phyloP scores from a whole-genome alignment of 2,888 invertebrate species.

The Drosophila hamatofila region DNA sequence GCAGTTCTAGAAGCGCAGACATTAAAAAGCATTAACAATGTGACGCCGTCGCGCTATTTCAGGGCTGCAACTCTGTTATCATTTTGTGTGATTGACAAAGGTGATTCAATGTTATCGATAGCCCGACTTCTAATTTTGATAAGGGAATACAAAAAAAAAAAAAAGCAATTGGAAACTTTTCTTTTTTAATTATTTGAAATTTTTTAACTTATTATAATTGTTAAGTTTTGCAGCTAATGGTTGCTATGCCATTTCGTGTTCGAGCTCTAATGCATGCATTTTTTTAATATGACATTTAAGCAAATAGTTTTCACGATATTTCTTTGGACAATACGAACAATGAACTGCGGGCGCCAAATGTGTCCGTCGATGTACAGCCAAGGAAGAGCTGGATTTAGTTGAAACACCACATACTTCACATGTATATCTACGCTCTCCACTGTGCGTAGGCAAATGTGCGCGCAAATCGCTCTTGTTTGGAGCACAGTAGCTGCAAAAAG shows the following conservation, averaged over 20 bases:
- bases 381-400: constrained; percentile 43
- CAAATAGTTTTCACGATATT: constrained; percentile 46
- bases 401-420: constrained; percentile 54
- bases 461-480: constrained; percentile 51
- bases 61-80: constrained; percentile 22
- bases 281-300: constrained; percentile 49
- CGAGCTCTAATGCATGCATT: constrained; percentile 11
- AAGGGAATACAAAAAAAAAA: neutral
- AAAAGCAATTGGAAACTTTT: neutral
- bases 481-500: constrained; percentile 46
- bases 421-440: constrained; percentile 42
- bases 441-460: constrained; percentile 36
- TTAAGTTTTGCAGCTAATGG: neutral
- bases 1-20: constrained; percentile 34
- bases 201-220: neutral
- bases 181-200: neutral
- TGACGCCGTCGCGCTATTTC: constrained; percentile 39
- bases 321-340: constrained; percentile 42
- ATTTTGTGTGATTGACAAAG: constrained; percentile 37
- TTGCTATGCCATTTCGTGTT: neutral
- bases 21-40: constrained; percentile 47
- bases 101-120: constrained; percentile 12
- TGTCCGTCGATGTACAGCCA: constrained; percentile 55
- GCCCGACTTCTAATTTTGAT: neutral
- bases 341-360: constrained; percentile 24